A percentile compares a stretch with the other conserved stretches of the same genome.
Conservation (phyloP, 2,113 vertebrate genomes). For the Syrmaticus mikado region DNA sequence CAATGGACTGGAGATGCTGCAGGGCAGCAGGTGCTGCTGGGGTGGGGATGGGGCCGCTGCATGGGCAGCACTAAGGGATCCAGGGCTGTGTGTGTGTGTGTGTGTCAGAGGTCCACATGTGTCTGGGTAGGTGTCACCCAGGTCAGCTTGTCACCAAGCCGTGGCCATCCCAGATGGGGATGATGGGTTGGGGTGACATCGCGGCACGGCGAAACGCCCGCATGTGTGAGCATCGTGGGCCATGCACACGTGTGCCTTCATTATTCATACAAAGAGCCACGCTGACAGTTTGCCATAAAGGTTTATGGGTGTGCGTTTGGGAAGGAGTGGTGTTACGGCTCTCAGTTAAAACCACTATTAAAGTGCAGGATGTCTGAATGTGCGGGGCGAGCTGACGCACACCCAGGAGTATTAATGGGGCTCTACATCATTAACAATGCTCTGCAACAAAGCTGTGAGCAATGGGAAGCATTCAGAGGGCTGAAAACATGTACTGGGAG, state of each 20-base stretch:
- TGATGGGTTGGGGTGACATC: fast-evolving
- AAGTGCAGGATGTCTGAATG: slow-evolving; percentile 39
- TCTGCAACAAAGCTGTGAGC: background rate
- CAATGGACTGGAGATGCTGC: fast-evolving
- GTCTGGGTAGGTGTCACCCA: background rate
- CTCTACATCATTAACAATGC: slow-evolving; percentile 17
- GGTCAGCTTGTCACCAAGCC: fast-evolving
- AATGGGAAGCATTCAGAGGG: background rate
- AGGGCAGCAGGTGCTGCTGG: fast-evolving
- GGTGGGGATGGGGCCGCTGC: background rate
- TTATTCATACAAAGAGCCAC: background rate
- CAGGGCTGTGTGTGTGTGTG: fast-evolving
- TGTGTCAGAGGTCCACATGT: too few species aligned
- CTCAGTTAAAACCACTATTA: slow-evolving; percentile 47
- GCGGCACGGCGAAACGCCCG: fast-evolving
- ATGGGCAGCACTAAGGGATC: fast-evolving
- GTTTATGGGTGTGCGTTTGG: background rate
- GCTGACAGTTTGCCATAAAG: background rate
- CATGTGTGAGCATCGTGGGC: fast-evolving
- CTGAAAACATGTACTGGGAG: background rate
- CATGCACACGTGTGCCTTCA: background rate
- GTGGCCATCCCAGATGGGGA: background rate
- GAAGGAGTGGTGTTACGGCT: background rate
- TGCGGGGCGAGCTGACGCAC: slow-evolving; percentile 20
- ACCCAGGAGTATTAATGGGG: slow-evolving; percentile 17